phyloP scores from a whole-genome alignment of 2,113 vertebrate genomes.

The Tyrannus savana region DNA sequence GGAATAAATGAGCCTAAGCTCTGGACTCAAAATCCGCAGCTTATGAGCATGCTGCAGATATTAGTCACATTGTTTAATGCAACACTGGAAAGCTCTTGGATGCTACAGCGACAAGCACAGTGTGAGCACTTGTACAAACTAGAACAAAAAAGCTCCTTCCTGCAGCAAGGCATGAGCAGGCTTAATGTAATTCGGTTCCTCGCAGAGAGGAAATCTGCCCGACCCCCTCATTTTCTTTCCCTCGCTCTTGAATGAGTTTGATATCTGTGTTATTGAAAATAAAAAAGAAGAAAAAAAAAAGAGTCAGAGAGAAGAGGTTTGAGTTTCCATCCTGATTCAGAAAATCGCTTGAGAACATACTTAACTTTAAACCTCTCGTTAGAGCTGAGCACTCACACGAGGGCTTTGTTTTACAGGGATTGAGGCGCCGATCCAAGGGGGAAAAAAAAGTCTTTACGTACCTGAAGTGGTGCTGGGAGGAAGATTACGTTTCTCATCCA shows the following conservation, averaged over 20 bases:
- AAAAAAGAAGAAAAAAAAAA: not conserved
- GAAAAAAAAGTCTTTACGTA: not conserved
- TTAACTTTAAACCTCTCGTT: not conserved
- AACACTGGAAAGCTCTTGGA: conserved; percentile 33
- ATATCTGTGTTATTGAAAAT: conserved; percentile 22
- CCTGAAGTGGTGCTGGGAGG: not conserved
- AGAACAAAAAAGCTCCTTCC: conserved; percentile 51
- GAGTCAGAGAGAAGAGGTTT: conserved; percentile 21
- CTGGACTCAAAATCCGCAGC: not conserved
- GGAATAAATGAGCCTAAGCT: conserved; percentile 24
- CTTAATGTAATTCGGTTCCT: conserved; percentile 32
- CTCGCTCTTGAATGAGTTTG: conserved; percentile 11
- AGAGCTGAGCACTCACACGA: not conserved
- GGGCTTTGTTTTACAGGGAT: not conserved
- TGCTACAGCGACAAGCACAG: conserved; percentile 50
- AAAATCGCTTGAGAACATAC: not conserved
- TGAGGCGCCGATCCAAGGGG: not conserved
- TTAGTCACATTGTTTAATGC: conserved; percentile 41
- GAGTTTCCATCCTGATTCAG: not conserved
- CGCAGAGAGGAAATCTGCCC: conserved; percentile 29
- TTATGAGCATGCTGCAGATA: conserved; percentile 19
- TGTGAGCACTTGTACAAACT: conserved; percentile 36
- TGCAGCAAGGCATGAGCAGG: conserved; percentile 33
- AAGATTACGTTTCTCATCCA: not conserved
- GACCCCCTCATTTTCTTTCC: conserved; percentile 26